Conservation (phyloP, 1,140 invertebrate genomes). For the Microplitis mediator region DNA sequence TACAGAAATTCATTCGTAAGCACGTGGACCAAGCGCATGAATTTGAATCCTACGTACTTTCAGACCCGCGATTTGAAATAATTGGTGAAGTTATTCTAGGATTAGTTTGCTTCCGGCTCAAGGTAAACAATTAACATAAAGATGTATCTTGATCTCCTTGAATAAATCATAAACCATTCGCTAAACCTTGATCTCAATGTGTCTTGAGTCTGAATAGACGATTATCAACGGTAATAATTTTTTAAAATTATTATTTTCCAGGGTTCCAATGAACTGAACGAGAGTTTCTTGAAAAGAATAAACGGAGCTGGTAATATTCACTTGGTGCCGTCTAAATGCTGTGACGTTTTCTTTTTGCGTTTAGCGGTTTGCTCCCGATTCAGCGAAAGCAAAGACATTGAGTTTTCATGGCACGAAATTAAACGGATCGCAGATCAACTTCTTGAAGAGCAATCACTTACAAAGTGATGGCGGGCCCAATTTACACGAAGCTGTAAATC, state of each 20-base stretch:
- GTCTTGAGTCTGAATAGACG: background rate
- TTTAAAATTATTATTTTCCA: slow-evolving; percentile 41
- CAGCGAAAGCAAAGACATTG: slow-evolving; percentile 82
- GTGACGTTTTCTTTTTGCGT: slow-evolving; percentile 84
- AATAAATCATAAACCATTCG: background rate
- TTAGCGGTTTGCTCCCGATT: slow-evolving; percentile 89
- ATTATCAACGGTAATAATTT: background rate
- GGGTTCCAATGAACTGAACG: slow-evolving; percentile 84
- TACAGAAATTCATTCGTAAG: slow-evolving; percentile 87
- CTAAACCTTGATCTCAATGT: slow-evolving; percentile 11
- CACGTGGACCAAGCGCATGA: slow-evolving; percentile 80
- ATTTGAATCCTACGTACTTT: slow-evolving; percentile 74
- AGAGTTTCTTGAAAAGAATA: slow-evolving; percentile 81
- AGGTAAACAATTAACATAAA: slow-evolving; percentile 64
- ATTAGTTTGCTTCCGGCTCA: slow-evolving; percentile 92
- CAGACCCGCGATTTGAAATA: slow-evolving; percentile 85
- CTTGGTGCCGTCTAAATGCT: slow-evolving; percentile 89
- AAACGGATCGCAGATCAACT: slow-evolving; percentile 73
- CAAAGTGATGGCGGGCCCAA: slow-evolving; percentile 61
- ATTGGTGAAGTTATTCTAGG: slow-evolving; percentile 87
- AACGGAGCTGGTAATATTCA: slow-evolving; percentile 93
- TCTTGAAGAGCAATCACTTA: slow-evolving; percentile 59
- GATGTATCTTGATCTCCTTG: slow-evolving; percentile 15
- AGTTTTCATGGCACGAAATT: slow-evolving; percentile 87
- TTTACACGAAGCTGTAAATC: slow-evolving; percentile 53